Base-by-base conservation (phyloP, 2,113 vertebrate genomes). In the Toxostoma redivivum region DNA sequence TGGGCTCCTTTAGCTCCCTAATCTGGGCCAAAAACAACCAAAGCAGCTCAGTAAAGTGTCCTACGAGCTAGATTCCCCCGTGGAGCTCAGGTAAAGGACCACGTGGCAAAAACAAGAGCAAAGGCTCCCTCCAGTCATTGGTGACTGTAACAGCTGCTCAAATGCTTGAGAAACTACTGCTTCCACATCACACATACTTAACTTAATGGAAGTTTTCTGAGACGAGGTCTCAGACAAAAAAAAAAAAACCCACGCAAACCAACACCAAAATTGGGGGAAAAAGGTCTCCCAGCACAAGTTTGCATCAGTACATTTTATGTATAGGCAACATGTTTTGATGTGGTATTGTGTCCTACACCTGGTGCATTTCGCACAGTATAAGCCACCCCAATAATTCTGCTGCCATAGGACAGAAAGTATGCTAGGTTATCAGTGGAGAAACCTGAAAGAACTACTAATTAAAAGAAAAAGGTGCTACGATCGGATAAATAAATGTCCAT, bases 401-500 rank as follows among this genome's bases (percentile, higher is more conserved):
- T 23, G 45, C 5, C 65, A 62, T 0, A 22, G 21, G 15, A 24
- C 53, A 33, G 6, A 48, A 35, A 40, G 4, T 1, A 21, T 11
- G 54, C 45, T 3, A 7, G 0, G 5, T 12, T 42, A 50, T 17
- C 53, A 24, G 5, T 0, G 13, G 19, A 48, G 48, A 53, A 44
- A 44, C 1, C 5, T 5, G 24, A 33, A 25, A 15, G 12, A 30
- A 4, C 5, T 3, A 16, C 7, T 17, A 6, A 22, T 28, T 5
- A 8, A 30, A 12, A 21, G 12, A 18, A 16, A 18, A 10, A 15
- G 14, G 30, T 14, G 30, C 24, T 16, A 4, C 11, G 20, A 16
- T 3, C 0, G 15, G 18, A 24, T 18, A n/a, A 24, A n/a, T 0
- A 30, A 20, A 35, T 0, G 47, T 3, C 4, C n/a, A 22, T 0